Conservation (phyloP, 2,797 vertebrate genomes). For the Aeoliscus strigatus region DNA sequence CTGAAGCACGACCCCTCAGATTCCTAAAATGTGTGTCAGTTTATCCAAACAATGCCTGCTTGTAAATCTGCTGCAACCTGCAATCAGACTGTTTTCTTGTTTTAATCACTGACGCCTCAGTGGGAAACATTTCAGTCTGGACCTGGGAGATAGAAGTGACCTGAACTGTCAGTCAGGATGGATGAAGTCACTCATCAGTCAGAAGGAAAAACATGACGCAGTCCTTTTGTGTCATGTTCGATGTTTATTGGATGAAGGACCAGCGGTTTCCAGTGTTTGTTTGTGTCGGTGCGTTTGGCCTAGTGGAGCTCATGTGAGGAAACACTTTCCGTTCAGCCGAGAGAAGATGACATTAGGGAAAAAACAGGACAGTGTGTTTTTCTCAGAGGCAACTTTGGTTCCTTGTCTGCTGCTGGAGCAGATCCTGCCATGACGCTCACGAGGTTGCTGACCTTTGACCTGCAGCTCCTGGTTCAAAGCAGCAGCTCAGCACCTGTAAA, state of each 20-base stretch:
- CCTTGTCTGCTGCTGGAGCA: constrained; percentile 34
- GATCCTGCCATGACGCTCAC: constrained; percentile 28
- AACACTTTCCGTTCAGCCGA: constrained; percentile 23
- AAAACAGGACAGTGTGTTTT: constrained; percentile 31
- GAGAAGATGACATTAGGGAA: constrained; percentile 36
- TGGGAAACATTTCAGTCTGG: too few relatives aligned
- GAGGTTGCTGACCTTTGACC: too few relatives aligned
- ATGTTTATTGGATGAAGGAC: constrained; percentile 31
- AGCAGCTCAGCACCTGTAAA: constrained; percentile 14
- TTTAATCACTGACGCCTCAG: constrained; percentile 24
- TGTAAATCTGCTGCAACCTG: too few relatives aligned
- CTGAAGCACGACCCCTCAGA: too few relatives aligned
- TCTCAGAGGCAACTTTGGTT: constrained; percentile 39
- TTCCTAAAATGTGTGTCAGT: too few relatives aligned
- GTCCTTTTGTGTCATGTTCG: constrained; percentile 33
- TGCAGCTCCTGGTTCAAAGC: constrained; percentile 36
- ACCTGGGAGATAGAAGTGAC: too few relatives aligned
- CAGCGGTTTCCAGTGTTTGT: constrained; percentile 51
- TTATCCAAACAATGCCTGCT: too few relatives aligned
- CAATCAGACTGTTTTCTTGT: too few relatives aligned
- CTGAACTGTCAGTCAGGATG: constrained; percentile 27
- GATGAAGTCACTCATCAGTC: constrained; percentile 43
- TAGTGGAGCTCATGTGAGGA: constrained; percentile 31
- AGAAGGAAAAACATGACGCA: constrained; percentile 3
- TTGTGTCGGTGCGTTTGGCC: constrained; percentile 45